Base-by-base conservation (phyloP, 2,797 vertebrate genomes). In the Pelobates cultripes region DNA sequence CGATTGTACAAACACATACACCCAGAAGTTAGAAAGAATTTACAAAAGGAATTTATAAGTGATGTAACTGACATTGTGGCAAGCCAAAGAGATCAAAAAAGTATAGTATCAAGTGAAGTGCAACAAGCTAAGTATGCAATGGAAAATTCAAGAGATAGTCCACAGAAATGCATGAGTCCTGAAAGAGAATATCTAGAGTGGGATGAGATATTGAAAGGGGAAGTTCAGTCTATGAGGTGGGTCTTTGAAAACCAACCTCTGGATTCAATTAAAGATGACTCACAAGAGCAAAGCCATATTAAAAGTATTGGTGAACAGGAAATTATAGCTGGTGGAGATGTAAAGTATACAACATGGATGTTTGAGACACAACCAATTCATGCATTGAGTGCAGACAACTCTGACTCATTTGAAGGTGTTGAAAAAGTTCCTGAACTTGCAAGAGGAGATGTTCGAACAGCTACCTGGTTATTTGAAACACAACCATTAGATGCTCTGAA, bases 221-320 rank as follows among this genome's bases (percentile, higher is more conserved):
- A 97, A 43, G 94, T 97, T 10, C 95, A 96, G 85, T 93, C 95
- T 2, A 92, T 95, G 90, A 93, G 94, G 68, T 95, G 94, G 94
- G 93, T 94, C 91, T 97, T 97, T 93, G 95, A 97, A 88, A 97
- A 96, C 75, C 94, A 96, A 87, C 93, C 95, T 41, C 88, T 96
- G 8, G 90, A 96, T 88, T 85, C 92, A 57, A 95, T 97, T 79
- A 95, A 93, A 85, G 93, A 92, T 83, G 90, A 92, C 53, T 88
- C 85, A 83, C 91, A 88, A 2, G 90, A 94, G 7, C 88, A 92
- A 77, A 90, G 88, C 0, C 88, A 93, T 64, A 61, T 85, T 60
- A 92, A 87, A 85, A 93, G 87, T 80, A 90, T 92, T 77, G 86
- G 85, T 81, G 86, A 95, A 61, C 94, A 96, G 87, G 95, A 98